Percentiles rank a stretch among this genome's conserved stretches.
Evolutionary conservation across 2,113 vertebrate genomes (phyloP).

Genomic region (Girardinichthys multiradiatus): DNA sequence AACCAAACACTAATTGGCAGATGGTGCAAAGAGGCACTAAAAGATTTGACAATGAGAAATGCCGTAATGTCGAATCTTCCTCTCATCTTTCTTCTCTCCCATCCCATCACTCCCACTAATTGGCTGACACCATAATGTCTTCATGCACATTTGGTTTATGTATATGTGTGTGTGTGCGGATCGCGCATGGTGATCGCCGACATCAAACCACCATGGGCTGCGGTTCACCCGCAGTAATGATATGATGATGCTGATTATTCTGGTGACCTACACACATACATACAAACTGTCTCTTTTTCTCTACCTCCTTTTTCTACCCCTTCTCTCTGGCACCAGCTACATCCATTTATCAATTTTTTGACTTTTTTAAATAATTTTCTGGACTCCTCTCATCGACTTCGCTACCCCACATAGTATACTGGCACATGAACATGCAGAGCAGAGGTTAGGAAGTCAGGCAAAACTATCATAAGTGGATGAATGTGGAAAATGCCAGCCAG

Average conservation of each 20-base stretch:
- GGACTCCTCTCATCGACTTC: no score
- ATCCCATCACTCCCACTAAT: conserved; percentile 51
- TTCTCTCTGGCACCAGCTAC: conserved; percentile 6
- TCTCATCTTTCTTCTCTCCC: conserved; percentile 14
- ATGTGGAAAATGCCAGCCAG: conserved; percentile 41
- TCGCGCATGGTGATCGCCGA: conserved; percentile 38
- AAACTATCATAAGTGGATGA: conserved; percentile 20
- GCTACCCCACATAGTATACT: not conserved
- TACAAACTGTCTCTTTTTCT: not conserved
- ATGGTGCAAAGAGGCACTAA: conserved; percentile 46
- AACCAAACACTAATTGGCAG: conserved; percentile 60
- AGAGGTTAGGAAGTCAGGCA: conserved; percentile 3
- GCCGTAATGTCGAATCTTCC: conserved; percentile 39
- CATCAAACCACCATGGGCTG: conserved; percentile 46
- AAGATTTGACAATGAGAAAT: conserved; percentile 66
- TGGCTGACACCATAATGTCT: conserved; percentile 47
- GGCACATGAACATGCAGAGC: not conserved
- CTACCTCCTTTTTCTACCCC: not conserved
- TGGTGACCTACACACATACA: conserved; percentile 25
- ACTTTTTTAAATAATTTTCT: not conserved
- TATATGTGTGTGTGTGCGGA: not conserved
- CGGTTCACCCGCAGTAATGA: conserved; percentile 36
- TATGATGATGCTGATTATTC: conserved; percentile 23
- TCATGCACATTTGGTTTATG: conserved; percentile 37
- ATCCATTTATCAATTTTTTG: not conserved